Conservation (phyloP, 2,888 invertebrate species). For the Lamproptera curius region DNA sequence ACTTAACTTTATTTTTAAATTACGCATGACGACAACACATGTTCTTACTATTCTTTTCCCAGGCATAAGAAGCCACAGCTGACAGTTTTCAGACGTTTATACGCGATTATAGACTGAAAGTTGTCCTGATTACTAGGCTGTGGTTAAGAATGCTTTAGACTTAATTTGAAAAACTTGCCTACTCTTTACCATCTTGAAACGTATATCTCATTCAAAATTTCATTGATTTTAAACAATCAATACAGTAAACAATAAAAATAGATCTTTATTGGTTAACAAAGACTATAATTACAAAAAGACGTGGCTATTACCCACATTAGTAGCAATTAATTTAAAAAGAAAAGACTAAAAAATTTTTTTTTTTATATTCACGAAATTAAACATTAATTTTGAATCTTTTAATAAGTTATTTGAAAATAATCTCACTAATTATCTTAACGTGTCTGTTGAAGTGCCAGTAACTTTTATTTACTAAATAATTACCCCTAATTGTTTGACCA, state of each 20-base stretch:
- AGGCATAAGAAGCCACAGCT: conserved; percentile 27
- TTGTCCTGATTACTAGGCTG: conserved; percentile 37
- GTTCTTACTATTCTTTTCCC: background rate
- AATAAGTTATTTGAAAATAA: conserved; percentile 67
- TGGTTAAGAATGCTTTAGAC: background rate
- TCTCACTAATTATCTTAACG: conserved; percentile 55
- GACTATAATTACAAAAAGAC: too few relatives aligned
- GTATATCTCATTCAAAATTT: too few relatives aligned
- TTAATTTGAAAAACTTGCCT: too few relatives aligned
- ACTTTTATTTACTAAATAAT: conserved; percentile 70
- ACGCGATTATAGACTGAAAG: conserved; percentile 28
- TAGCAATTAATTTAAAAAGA: too few relatives aligned
- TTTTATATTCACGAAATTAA: too few relatives aligned
- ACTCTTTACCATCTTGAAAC: too few relatives aligned
- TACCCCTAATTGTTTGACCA: conserved; percentile 52
- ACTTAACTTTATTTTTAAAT: background rate
- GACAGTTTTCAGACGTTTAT: conserved; percentile 38
- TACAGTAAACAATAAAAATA: too few relatives aligned
- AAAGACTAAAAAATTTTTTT: too few relatives aligned
- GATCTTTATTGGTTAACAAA: too few relatives aligned
- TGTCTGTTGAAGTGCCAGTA: conserved; percentile 47
- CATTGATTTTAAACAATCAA: too few relatives aligned
- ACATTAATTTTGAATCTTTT: too few relatives aligned
- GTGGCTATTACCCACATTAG: too few relatives aligned
- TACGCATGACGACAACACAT: background rate